Evolutionary conservation across 2,113 vertebrate genomes (phyloP).

Genomic region (Neolamprologus brichardi): DNA sequence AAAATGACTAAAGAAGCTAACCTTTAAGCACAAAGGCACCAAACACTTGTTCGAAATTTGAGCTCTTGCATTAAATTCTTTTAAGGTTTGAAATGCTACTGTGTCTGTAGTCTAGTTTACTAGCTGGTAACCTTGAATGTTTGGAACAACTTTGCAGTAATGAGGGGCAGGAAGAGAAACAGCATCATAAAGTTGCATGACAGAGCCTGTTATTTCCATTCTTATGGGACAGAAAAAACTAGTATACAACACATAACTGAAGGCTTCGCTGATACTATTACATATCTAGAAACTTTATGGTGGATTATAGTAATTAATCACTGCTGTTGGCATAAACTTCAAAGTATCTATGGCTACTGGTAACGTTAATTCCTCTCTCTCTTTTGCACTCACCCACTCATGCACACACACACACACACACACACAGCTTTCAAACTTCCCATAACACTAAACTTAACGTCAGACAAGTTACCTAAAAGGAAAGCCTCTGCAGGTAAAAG

Average conservation of each 20-base stretch:
- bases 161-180: neutral
- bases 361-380: neutral
- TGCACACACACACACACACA: neutral
- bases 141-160: neutral
- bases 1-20: neutral
- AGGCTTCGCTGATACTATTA: accelerated
- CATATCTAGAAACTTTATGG: neutral
- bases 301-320: neutral
- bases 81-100: neutral
- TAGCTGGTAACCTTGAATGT: neutral
- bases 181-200: neutral
- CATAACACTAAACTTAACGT: neutral
- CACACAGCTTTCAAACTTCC: neutral
- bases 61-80: neutral
- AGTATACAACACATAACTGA: neutral
- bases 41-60: neutral
- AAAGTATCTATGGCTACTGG: neutral
- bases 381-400: neutral
- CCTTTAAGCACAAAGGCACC: neutral
- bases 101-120: neutral
- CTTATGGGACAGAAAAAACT: neutral
- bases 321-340: neutral
- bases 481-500: neutral
- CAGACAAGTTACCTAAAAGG: neutral
- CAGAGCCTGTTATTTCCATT: neutral